These are phyloP conservation scores for Listronotus bonariensis DNA, from an alignment of 1,140 invertebrate genomes.

Conservation along the genomic window DNA sequence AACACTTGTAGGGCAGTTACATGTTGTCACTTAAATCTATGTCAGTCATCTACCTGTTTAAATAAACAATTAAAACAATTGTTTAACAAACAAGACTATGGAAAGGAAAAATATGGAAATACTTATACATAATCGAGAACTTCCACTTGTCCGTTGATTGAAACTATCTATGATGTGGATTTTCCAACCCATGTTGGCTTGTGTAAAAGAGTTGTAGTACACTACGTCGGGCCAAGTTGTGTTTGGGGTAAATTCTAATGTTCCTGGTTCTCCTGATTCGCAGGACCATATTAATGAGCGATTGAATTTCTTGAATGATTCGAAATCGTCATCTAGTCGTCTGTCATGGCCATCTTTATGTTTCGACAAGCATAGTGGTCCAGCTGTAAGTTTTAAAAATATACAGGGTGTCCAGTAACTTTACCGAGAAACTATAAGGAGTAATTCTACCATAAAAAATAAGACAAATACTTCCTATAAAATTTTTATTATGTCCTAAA, in stretches of 20 bases:
- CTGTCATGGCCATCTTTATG: conserved; percentile 69
- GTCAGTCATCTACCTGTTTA: conserved; percentile 21
- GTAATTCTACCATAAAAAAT: too few relatives aligned
- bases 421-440: too few relatives aligned
- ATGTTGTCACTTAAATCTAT: conserved; percentile 4
- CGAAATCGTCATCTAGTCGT: conserved; percentile 77
- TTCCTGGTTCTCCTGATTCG: conserved; percentile 70
- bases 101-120: neutral
- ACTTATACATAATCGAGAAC: neutral
- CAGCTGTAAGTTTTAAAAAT: conserved; percentile 61
- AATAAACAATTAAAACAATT: conserved; percentile 40
- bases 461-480: too few relatives aligned
- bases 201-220: conserved; percentile 93
- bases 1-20: conserved; percentile 9
- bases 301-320: conserved; percentile 83
- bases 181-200: conserved; percentile 90
- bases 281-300: conserved; percentile 72
- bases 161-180: conserved; percentile 82
- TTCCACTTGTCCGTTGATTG: conserved; percentile 31
- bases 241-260: conserved; percentile 84
- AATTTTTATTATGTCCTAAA: too few relatives aligned
- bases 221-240: conserved; percentile 89
- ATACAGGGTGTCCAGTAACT: too few relatives aligned
- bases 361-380: conserved; percentile 75
- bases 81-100: conserved; percentile 38